phyloP scores from a whole-genome alignment of 1,140 invertebrate genomes.

The Neuroterus valhalla region DNA sequence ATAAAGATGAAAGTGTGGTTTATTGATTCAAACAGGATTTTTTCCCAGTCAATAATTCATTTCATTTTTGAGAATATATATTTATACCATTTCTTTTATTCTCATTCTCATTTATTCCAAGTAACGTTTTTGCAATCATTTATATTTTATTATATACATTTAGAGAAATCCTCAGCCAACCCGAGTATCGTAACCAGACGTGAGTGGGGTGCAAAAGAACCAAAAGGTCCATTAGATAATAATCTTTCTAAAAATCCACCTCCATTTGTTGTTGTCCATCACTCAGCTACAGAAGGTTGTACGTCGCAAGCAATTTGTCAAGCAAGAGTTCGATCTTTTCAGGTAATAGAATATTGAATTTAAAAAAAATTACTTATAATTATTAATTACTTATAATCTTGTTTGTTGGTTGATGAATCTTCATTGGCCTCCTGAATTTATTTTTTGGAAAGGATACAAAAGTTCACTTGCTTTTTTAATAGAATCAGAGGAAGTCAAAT shows the following conservation, averaged over 20 bases:
- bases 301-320: constrained; percentile 58
- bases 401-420: not conserved
- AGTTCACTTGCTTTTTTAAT: no score
- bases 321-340: constrained; percentile 56
- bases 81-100: no score
- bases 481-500: no score
- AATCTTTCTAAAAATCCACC: constrained; percentile 53
- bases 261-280: constrained; percentile 70
- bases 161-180: not conserved
- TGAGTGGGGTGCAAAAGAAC: constrained; percentile 61
- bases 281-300: constrained; percentile 64
- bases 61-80: no score
- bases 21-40: no score
- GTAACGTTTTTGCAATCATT: not conserved
- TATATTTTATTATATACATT: not conserved
- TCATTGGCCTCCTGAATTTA: no score
- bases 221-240: constrained; percentile 30
- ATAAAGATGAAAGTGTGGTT: no score
- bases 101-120: not conserved
- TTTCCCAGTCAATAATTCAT: no score
- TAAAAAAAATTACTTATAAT: constrained; percentile 16
- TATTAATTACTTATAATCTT: no score
- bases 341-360: constrained; percentile 53
- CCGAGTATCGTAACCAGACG: constrained; percentile 55
- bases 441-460: no score